phyloP scores from a whole-genome alignment of 2,888 invertebrate genomes.

The Trichopoda pennipes region DNA sequence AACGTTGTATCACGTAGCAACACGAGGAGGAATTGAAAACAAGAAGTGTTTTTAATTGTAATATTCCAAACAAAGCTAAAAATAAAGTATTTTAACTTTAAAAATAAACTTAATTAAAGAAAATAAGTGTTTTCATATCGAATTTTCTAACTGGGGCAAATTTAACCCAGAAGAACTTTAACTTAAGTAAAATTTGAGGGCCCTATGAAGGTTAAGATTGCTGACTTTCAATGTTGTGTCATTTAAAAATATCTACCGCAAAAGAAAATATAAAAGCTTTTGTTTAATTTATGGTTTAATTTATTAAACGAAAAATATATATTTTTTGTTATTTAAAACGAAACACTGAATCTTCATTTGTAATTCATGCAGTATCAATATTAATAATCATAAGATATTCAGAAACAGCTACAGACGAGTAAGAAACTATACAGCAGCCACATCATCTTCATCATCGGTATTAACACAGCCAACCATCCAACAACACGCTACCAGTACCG shows the following conservation, averaged over 20 bases:
- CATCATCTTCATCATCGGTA: constrained; percentile 58
- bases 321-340: constrained; percentile 20
- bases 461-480: constrained; percentile 21
- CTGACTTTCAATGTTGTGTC: constrained; percentile 59
- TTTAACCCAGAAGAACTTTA: too few species aligned
- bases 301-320: constrained; percentile 55
- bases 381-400: constrained; percentile 46
- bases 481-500: constrained; percentile 26
- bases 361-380: constrained; percentile 56
- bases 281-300: constrained; percentile 77
- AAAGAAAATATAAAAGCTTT: constrained; percentile 67
- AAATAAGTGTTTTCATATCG: too few species aligned
- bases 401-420: constrained; percentile 22
- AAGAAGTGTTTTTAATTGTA: too few species aligned
- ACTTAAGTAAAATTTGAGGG: too few species aligned
- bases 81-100: too few species aligned
- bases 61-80: too few species aligned
- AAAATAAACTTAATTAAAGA: too few species aligned
- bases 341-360: constrained; percentile 4
- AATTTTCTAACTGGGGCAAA: too few species aligned
- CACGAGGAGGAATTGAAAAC: too few species aligned
- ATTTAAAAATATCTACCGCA: constrained; percentile 56
- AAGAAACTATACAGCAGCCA: constrained; percentile 60
- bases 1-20: too few species aligned
- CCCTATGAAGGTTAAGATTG: too few species aligned